These are phyloP conservation scores for Spheniscus humboldti DNA, from an alignment of 2,797 vertebrate genomes.

Conservation along the genomic window DNA sequence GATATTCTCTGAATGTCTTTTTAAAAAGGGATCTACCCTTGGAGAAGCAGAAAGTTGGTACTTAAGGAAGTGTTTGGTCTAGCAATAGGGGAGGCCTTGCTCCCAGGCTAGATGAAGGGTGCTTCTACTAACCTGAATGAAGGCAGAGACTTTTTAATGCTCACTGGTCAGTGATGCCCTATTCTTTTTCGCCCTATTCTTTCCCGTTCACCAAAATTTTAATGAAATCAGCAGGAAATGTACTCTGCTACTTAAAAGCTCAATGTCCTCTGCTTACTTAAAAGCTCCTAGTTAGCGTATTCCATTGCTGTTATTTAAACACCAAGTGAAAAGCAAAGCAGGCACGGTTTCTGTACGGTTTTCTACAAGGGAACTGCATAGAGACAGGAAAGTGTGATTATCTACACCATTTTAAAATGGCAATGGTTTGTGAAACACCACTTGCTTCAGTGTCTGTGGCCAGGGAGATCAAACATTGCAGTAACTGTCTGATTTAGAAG, in stretches of 20 bases:
- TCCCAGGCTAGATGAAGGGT: not conserved
- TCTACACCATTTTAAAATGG: not conserved
- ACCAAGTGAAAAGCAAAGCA: not conserved
- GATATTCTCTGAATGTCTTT: not conserved
- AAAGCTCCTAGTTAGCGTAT: not conserved
- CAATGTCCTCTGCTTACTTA: not conserved
- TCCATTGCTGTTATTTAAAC: not conserved
- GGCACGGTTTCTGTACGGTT: not conserved
- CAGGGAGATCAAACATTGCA: not conserved
- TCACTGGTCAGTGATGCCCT: not conserved
- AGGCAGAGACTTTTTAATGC: not conserved
- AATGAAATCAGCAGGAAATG: not conserved
- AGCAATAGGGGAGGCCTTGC: not conserved
- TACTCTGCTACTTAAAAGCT: not conserved
- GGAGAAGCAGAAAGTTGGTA: not conserved
- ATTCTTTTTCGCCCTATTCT: not conserved
- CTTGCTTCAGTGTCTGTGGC: not conserved
- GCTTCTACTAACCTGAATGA: not conserved
- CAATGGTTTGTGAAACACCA: not conserved
- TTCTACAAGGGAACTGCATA: not conserved
- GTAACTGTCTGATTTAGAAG: not conserved
- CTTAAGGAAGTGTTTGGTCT: not conserved
- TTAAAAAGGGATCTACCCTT: not conserved
- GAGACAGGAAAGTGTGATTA: not conserved
- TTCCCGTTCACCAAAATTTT: not conserved